phyloP scores from a whole-genome alignment of 1,140 invertebrate genomes.

The Tetranychus cinnabarinus region DNA sequence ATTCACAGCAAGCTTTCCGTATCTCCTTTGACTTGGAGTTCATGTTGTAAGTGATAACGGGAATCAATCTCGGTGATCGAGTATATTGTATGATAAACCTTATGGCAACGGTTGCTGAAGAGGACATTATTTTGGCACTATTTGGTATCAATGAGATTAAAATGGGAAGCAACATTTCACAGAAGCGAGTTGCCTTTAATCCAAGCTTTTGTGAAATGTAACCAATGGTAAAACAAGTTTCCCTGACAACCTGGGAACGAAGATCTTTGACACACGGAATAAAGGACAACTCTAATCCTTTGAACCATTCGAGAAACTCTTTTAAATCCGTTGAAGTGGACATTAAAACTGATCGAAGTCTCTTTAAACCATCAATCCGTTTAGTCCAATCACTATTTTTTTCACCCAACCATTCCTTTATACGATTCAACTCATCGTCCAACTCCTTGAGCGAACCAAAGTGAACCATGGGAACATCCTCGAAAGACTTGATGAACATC shows the following conservation, averaged over 20 bases:
- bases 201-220: slow-evolving; percentile 7
- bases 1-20: slow-evolving; percentile 45
- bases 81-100: slow-evolving; percentile 68
- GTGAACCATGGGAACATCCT: slow-evolving; percentile 50
- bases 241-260: slow-evolving; percentile 63
- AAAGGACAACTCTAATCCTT: slow-evolving; percentile 52
- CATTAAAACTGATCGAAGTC: slow-evolving; percentile 45
- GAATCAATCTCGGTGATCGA: slow-evolving; percentile 55
- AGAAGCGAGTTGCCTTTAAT: slow-evolving; percentile 48
- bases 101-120: slow-evolving; percentile 59
- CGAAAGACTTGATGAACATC: slow-evolving; percentile 58
- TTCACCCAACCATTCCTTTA: slow-evolving; percentile 48
- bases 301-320: slow-evolving; percentile 54
- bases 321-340: slow-evolving; percentile 52
- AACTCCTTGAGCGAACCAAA: slow-evolving; percentile 61
- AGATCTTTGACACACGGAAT: slow-evolving; percentile 66
- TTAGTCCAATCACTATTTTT: slow-evolving; percentile 70
- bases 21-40: slow-evolving; percentile 76
- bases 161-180: slow-evolving; percentile 49
- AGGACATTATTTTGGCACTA: slow-evolving; percentile 83
- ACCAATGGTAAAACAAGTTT: slow-evolving; percentile 80
- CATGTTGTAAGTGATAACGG: slow-evolving; percentile 54
- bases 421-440: slow-evolving; percentile 50
- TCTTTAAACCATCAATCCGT: slow-evolving; percentile 60
- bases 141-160: slow-evolving; percentile 82